phyloP scores from a whole-genome alignment of 2,797 vertebrate species.

The Garrulus glandarius region DNA sequence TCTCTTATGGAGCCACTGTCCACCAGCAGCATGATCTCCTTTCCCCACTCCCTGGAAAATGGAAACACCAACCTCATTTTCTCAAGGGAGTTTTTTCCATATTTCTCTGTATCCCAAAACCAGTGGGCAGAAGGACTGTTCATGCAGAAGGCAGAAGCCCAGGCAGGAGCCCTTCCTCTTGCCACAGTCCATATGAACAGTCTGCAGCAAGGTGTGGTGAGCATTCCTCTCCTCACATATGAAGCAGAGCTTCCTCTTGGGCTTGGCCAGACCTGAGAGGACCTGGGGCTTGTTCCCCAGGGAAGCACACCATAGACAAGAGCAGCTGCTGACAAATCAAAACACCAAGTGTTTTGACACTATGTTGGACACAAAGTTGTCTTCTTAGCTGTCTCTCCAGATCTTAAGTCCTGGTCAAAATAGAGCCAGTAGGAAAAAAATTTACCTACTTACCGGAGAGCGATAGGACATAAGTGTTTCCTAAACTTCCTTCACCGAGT shows the following conservation, averaged over 20 bases:
- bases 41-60: not conserved
- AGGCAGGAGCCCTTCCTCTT: not conserved
- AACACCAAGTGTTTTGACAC: not conserved
- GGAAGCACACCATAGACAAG: not conserved
- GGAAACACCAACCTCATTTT: not conserved
- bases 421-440: not conserved
- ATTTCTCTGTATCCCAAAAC: not conserved
- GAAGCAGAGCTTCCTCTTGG: not conserved
- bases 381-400: not conserved
- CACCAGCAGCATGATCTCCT: not conserved
- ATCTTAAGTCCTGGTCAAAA: not conserved
- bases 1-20: not conserved
- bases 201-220: not conserved
- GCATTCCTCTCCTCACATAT: not conserved
- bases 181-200: too few species aligned
- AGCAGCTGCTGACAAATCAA: not conserved
- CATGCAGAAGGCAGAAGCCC: not conserved
- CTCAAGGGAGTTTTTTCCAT: not conserved
- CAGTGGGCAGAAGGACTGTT: not conserved
- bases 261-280: not conserved
- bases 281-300: not conserved
- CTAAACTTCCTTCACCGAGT: not conserved
- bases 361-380: not conserved
- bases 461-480: not conserved
- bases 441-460: not conserved